These are phyloP conservation scores for Parnassius orleans DNA, from an alignment of 2,888 invertebrate genomes.

Conservation along the genomic window DNA sequence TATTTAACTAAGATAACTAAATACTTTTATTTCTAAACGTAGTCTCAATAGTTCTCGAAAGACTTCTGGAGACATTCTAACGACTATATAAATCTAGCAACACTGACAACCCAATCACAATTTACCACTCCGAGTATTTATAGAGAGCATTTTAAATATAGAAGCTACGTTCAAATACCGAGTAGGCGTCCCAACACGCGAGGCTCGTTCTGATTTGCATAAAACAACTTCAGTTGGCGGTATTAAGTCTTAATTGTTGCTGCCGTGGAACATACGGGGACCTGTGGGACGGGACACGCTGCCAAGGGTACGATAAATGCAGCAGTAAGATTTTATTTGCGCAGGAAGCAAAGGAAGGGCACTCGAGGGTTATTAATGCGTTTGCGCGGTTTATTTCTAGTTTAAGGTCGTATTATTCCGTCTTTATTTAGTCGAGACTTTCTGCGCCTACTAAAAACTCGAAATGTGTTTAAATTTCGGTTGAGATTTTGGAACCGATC, in stretches of 20 bases:
- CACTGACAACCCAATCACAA: constrained; percentile 40
- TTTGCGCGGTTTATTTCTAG: constrained; percentile 13
- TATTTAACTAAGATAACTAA: too few species aligned
- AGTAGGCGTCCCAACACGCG: constrained; percentile 76
- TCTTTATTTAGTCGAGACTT: constrained; percentile 12
- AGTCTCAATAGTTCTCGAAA: too few species aligned
- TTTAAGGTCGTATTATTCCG: constrained; percentile 15
- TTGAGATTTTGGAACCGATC: too few species aligned
- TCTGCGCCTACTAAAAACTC: too few species aligned
- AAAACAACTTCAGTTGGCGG: constrained; percentile 73
- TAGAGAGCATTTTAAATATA: constrained; percentile 55
- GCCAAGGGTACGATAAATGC: constrained; percentile 59
- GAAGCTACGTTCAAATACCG: constrained; percentile 41
- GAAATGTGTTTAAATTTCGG: too few species aligned
- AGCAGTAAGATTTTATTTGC: constrained; percentile 62
- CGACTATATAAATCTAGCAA: constrained; percentile 18
- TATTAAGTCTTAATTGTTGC: constrained; percentile 80
- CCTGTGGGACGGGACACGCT: constrained; percentile 67
- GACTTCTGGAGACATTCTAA: too few species aligned
- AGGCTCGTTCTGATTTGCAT: constrained; percentile 71
- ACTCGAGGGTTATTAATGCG: constrained; percentile 25
- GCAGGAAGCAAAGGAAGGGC: constrained; percentile 25
- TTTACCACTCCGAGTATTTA: constrained; percentile 43
- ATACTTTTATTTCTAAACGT: too few species aligned
- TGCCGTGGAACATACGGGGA: constrained; percentile 53